Conservation (phyloP, 2,797 vertebrate genomes). For the Helostoma temminkii region DNA sequence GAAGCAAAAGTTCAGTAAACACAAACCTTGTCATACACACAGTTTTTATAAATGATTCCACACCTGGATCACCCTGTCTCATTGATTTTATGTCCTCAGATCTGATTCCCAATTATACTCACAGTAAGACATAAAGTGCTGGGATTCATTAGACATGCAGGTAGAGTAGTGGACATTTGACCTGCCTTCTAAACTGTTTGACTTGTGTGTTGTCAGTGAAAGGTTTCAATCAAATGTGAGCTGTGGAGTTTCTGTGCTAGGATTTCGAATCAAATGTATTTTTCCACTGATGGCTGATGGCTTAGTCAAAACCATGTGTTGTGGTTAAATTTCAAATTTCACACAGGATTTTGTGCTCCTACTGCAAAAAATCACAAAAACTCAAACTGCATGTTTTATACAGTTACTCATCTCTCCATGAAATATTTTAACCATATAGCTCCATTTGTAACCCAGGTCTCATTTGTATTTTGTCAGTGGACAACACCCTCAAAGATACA, state of each 20-base stretch:
- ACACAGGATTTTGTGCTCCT: too few species aligned
- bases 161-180: neutral
- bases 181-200: neutral
- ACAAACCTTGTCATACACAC: neutral
- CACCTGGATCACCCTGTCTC: slow-evolving; percentile 2
- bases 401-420: neutral
- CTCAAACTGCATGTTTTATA: neutral
- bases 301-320: neutral
- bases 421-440: neutral
- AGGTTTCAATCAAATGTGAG: neutral
- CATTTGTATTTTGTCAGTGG: neutral
- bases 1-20: slow-evolving; percentile 4
- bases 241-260: neutral
- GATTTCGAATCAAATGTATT: neutral
- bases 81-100: slow-evolving; percentile 6
- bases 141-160: neutral
- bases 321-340: neutral
- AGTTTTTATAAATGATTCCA: slow-evolving; percentile 16
- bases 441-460: neutral
- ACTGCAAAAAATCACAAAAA: neutral
- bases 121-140: neutral
- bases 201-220: neutral
- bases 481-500: neutral
- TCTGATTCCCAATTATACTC: neutral
- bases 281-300: too few species aligned